Conservation (phyloP, 2,888 invertebrate species). For the Spatulosminthurus flaviceps region DNA sequence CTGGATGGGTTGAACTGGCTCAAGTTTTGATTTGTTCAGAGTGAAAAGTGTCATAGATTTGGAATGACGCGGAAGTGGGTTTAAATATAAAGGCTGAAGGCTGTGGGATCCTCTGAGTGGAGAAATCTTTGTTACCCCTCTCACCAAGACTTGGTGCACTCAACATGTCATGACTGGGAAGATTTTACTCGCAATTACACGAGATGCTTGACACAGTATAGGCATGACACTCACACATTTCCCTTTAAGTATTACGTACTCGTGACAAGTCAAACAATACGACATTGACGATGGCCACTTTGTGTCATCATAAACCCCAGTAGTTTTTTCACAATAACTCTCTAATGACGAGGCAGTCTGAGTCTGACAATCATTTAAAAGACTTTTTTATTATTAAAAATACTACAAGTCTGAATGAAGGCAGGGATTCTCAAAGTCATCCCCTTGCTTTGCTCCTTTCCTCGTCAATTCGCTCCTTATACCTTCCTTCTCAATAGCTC, state of each 20-base stretch:
- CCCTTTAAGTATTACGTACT: slow-evolving; percentile 11
- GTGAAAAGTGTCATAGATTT: neutral
- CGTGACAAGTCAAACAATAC: slow-evolving; percentile 50
- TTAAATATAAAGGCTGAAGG: slow-evolving; percentile 21
- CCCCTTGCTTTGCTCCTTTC: neutral
- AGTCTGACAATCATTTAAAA: slow-evolving; percentile 30
- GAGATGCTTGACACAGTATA: slow-evolving; percentile 47
- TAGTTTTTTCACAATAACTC: slow-evolving; percentile 32
- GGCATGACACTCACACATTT: slow-evolving; percentile 39
- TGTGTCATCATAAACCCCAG: slow-evolving; percentile 49
- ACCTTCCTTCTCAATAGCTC: slow-evolving; percentile 1
- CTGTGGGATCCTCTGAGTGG: neutral
- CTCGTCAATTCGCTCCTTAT: neutral
- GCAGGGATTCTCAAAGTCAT: slow-evolving; percentile 8
- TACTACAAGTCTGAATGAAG: neutral
- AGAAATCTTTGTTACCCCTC: slow-evolving; percentile 28
- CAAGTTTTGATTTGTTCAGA: neutral
- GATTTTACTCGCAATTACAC: slow-evolving; percentile 48
- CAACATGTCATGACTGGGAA: slow-evolving; percentile 50
- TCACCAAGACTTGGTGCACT: slow-evolving; percentile 45
- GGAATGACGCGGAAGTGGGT: slow-evolving; percentile 21
- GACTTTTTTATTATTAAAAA: slow-evolving; percentile 18
- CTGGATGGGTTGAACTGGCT: neutral
- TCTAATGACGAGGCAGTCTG: slow-evolving; percentile 48
- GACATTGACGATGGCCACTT: slow-evolving; percentile 50